Conservation (phyloP, 2,113 vertebrate genomes). For the Prolemur simus region DNA sequence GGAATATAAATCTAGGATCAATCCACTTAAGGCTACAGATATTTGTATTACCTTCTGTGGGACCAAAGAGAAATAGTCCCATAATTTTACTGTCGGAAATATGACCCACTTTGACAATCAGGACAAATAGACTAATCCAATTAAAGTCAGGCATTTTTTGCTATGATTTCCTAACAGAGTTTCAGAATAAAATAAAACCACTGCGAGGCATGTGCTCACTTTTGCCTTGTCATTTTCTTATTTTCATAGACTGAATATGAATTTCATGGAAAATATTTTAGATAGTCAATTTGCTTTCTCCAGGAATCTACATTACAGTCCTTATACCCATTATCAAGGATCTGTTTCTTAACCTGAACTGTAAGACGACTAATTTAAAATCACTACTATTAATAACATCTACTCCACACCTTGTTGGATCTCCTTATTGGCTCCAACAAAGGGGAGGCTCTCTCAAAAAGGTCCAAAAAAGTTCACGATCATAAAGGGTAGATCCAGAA, state of each 20-base stretch:
- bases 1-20: background rate
- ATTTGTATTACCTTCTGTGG: background rate
- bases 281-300: background rate
- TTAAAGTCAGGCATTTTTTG: background rate
- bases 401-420: background rate
- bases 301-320: background rate
- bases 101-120: background rate
- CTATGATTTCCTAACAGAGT: background rate
- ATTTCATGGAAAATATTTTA: constrained; percentile 4
- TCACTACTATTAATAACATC: background rate
- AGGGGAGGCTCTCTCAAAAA: background rate
- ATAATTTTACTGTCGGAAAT: background rate
- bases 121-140: background rate
- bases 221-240: background rate
- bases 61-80: background rate
- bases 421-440: background rate
- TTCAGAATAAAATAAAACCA: background rate
- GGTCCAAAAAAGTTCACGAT: background rate
- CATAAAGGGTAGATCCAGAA: background rate
- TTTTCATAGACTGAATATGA: background rate
- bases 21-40: background rate
- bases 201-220: background rate
- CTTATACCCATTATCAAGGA: background rate
- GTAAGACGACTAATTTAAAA: background rate
- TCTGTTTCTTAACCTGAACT: background rate